phyloP scores from a whole-genome alignment of 2,113 vertebrate genomes.

The Etheostoma cragini region DNA sequence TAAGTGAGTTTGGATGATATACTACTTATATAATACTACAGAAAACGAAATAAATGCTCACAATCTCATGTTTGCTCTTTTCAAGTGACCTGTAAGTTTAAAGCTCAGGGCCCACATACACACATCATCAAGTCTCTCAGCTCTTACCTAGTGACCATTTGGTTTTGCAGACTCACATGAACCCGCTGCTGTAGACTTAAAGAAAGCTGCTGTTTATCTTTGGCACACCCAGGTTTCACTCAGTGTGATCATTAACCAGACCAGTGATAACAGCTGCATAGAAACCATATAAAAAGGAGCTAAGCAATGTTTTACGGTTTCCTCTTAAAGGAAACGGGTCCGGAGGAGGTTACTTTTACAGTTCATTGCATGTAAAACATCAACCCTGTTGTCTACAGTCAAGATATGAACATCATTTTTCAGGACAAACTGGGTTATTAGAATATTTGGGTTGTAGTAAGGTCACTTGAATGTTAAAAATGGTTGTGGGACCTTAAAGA shows the following conservation, averaged over 20 bases:
- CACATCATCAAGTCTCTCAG: not conserved
- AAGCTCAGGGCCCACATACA: not conserved
- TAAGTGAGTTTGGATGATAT: not conserved
- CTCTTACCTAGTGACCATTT: not conserved
- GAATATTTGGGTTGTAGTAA: too few relatives aligned
- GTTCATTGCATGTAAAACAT: too few relatives aligned
- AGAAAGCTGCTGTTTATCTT: conserved; percentile 58
- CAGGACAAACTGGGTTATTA: too few relatives aligned
- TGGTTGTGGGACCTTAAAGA: too few relatives aligned
- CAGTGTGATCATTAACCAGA: conserved; percentile 86
- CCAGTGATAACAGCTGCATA: conserved; percentile 51
- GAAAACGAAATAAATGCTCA: not conserved
- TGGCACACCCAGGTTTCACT: conserved; percentile 81
- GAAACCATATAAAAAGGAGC: not conserved
- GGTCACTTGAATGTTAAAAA: too few relatives aligned
- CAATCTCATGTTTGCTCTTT: not conserved
- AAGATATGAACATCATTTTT: too few relatives aligned
- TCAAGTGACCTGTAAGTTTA: not conserved
- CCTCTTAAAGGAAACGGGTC: conserved; percentile 18
- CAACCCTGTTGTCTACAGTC: too few relatives aligned
- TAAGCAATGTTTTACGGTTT: not conserved
- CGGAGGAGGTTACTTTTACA: not conserved
- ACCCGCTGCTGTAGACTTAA: conserved; percentile 36
- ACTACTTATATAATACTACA: not conserved
- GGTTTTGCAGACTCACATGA: conserved; percentile 15